Conservation (phyloP, 2,888 invertebrate species). For the Catocala fraxini region DNA sequence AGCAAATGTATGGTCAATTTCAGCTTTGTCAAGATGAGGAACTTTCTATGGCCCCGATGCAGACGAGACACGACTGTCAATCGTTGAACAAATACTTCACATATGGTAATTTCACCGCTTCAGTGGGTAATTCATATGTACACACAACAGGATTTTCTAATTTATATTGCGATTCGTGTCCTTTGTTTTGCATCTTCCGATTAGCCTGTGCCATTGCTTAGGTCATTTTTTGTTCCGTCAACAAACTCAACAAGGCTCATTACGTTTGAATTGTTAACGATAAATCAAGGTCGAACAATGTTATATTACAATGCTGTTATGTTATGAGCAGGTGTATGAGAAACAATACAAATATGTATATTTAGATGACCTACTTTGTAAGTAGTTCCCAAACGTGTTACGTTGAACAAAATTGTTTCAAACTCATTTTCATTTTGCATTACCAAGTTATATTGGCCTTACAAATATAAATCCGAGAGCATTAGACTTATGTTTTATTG, state of each 20-base stretch:
- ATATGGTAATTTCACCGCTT: slow-evolving; percentile 67
- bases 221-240: slow-evolving; percentile 46
- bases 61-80: slow-evolving; percentile 69
- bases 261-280: slow-evolving; percentile 51
- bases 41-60: slow-evolving; percentile 81
- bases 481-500: background rate
- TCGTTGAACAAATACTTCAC: slow-evolving; percentile 68
- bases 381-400: slow-evolving; percentile 21
- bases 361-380: slow-evolving; percentile 54
- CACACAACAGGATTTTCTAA: slow-evolving; percentile 55
- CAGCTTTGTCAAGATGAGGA: slow-evolving; percentile 73
- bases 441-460: slow-evolving; percentile 21
- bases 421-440: slow-evolving; percentile 23
- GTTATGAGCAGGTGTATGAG: slow-evolving; percentile 58
- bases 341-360: slow-evolving; percentile 53
- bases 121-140: slow-evolving; percentile 53
- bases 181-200: slow-evolving; percentile 33
- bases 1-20: slow-evolving; percentile 73
- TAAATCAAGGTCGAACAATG: slow-evolving; percentile 69
- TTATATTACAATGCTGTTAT: slow-evolving; percentile 58
- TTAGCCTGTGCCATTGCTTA: slow-evolving; percentile 25
- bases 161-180: slow-evolving; percentile 46
- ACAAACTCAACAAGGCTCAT: slow-evolving; percentile 49
- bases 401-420: slow-evolving; percentile 21
- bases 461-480: slow-evolving; percentile 1